Evolutionary conservation across 2,888 invertebrate genomes (phyloP).

Genomic region (Pachliopta kotzebuea): DNA sequence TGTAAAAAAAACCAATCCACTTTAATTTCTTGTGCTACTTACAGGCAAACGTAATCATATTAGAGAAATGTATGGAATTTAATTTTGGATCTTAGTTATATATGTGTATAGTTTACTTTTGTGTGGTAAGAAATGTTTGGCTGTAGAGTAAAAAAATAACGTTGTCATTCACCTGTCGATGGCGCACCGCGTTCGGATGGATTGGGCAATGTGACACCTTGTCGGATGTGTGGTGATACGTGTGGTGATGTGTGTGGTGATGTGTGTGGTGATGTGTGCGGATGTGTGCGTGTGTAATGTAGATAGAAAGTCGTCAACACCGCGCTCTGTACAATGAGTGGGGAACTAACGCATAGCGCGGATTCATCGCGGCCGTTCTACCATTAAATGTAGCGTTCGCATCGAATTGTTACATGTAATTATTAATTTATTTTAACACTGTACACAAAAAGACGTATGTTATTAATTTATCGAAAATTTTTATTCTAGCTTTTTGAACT

Average conservation of each 20-base stretch:
- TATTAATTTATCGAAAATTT: no score
- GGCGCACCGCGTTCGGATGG: slow-evolving; percentile 34
- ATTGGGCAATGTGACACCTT: slow-evolving; percentile 70
- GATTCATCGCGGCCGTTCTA: slow-evolving; percentile 71
- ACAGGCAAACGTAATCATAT: slow-evolving; percentile 6
- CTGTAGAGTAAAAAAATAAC: slow-evolving; percentile 13
- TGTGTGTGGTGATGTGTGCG: slow-evolving; percentile 22
- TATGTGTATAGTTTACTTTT: slow-evolving; percentile 31
- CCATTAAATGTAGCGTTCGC: slow-evolving; percentile 56
- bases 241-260: slow-evolving; percentile 30
- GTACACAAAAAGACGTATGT: no score
- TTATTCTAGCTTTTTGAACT: no score
- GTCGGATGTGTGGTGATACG: slow-evolving; percentile 33
- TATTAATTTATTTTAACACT: not conserved
- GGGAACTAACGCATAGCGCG: slow-evolving; percentile 65
- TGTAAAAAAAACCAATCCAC: slow-evolving; percentile 25
- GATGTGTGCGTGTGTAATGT: slow-evolving; percentile 33
- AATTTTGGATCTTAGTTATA: slow-evolving; percentile 27
- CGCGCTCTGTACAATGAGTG: slow-evolving; percentile 57
- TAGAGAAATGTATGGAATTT: not conserved
- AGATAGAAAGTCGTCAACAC: slow-evolving; percentile 57
- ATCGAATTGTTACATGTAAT: slow-evolving; percentile 31
- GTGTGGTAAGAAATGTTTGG: slow-evolving; percentile 29
- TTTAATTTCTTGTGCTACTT: slow-evolving; percentile 26
- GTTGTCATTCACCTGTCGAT: slow-evolving; percentile 29